These are phyloP conservation scores for Cantharis nigra DNA, from an alignment of 2,888 invertebrate genomes.

Conservation along the genomic window DNA sequence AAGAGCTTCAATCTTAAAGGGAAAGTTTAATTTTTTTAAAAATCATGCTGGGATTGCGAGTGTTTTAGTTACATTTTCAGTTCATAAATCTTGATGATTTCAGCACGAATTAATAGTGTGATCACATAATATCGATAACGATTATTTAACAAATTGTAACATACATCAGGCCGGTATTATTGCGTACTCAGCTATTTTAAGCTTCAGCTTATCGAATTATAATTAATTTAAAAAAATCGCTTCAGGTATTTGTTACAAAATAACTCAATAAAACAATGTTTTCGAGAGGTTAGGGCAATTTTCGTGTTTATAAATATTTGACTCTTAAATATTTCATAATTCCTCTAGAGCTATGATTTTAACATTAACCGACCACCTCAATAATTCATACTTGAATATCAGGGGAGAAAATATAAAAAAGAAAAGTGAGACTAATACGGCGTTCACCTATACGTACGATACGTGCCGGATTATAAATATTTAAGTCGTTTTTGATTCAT, in stretches of 20 bases:
- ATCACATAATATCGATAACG: neutral
- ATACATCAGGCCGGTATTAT: neutral
- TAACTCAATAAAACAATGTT: neutral
- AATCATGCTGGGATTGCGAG: too few species aligned
- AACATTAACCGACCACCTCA: constrained; percentile 1
- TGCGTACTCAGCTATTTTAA: neutral
- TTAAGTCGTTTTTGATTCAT: constrained; percentile 13
- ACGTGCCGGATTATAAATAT: constrained; percentile 3
- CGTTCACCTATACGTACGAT: neutral
- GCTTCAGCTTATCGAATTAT: neutral
- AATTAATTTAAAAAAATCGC: neutral
- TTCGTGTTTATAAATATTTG: neutral
- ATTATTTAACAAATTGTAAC: neutral
- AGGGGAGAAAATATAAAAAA: constrained; percentile 9
- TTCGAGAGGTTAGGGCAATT: neutral
- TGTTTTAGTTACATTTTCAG: too few species aligned
- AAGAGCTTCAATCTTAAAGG: too few species aligned
- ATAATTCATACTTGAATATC: neutral
- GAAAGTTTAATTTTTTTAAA: too few species aligned
- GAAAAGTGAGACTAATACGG: neutral
- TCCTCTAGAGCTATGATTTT: neutral
- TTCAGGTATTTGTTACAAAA: neutral
- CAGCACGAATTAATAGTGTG: neutral
- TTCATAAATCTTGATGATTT: neutral
- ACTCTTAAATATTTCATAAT: neutral